Conservation (phyloP, 2,888 invertebrate genomes). For the Leptinotarsa rubiginosa region DNA sequence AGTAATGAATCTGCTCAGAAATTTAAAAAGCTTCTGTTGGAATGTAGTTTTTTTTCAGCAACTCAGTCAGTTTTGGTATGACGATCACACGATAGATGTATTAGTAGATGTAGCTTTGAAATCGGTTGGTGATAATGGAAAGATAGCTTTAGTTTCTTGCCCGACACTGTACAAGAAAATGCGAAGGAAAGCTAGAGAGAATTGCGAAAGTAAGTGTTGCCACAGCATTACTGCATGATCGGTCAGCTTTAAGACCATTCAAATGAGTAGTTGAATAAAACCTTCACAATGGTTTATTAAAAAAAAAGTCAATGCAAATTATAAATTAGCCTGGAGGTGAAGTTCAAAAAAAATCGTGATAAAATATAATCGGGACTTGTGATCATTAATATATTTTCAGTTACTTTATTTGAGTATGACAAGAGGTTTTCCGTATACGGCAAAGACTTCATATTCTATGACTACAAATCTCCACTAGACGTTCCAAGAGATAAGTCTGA, state of each 20-base stretch:
- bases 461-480: constrained; percentile 84
- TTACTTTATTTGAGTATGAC: constrained; percentile 79
- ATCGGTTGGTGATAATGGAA: constrained; percentile 69
- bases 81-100: constrained; percentile 78
- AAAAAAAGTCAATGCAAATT: too few species aligned
- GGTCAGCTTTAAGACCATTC: too few species aligned
- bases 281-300: too few species aligned
- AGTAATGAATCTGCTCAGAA: too few species aligned
- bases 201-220: constrained; percentile 50
- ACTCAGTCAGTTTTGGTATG: constrained; percentile 98
- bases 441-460: constrained; percentile 85
- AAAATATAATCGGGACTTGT: too few species aligned
- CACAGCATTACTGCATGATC: too few species aligned
- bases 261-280: too few species aligned
- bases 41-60: constrained; percentile 73
- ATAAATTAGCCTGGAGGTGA: too few species aligned
- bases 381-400: constrained; percentile 44
- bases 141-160: constrained; percentile 87
- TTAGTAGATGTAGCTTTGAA: constrained; percentile 77
- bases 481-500: constrained; percentile 72
- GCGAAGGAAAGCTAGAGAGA: constrained; percentile 66
- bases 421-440: constrained; percentile 83
- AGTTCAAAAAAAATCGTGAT: too few species aligned
- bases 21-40: not conserved
- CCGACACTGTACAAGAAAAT: constrained; percentile 84